A percentile compares a stretch with the other conserved stretches of the same genome.
Conservation (phyloP, 1,140 invertebrate genomes). For the Pentalonia nigronervosa region DNA sequence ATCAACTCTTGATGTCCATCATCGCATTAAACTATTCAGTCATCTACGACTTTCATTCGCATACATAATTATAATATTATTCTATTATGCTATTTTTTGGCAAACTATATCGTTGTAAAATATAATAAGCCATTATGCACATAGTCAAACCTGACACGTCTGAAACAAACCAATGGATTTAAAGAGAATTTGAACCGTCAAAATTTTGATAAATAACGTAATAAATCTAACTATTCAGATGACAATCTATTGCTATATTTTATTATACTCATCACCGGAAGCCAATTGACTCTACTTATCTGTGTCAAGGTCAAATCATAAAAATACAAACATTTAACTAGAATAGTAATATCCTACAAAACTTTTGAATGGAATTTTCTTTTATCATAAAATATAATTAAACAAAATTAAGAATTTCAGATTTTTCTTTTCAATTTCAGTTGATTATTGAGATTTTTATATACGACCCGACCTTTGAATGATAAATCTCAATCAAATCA, state of each 20-base stretch:
- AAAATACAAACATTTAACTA: neutral
- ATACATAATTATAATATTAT: neutral
- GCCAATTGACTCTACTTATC: neutral
- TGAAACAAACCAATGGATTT: neutral
- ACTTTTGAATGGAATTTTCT: neutral
- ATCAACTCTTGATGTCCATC: neutral
- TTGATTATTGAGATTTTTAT: neutral
- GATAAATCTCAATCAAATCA: neutral
- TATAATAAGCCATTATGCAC: slow-evolving; percentile 1
- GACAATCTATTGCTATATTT: neutral
- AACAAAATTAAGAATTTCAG: neutral
- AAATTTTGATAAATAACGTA: neutral
- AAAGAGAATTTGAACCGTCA: neutral
- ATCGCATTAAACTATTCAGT: neutral
- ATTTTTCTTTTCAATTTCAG: neutral
- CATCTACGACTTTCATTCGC: neutral
- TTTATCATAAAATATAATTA: neutral
- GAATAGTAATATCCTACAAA: neutral
- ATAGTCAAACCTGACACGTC: neutral
- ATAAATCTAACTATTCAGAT: neutral
- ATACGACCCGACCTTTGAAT: neutral
- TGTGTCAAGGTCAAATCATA: neutral
- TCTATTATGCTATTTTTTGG: slow-evolving; percentile 11
- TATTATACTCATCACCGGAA: neutral
- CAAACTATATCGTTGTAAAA: neutral